A percentile compares a stretch with the other conserved stretches of the same genome.
These are phyloP conservation scores for Pongo pygmaeus DNA, from an alignment of 2,113 vertebrate genomes.

Conservation along the genomic window DNA sequence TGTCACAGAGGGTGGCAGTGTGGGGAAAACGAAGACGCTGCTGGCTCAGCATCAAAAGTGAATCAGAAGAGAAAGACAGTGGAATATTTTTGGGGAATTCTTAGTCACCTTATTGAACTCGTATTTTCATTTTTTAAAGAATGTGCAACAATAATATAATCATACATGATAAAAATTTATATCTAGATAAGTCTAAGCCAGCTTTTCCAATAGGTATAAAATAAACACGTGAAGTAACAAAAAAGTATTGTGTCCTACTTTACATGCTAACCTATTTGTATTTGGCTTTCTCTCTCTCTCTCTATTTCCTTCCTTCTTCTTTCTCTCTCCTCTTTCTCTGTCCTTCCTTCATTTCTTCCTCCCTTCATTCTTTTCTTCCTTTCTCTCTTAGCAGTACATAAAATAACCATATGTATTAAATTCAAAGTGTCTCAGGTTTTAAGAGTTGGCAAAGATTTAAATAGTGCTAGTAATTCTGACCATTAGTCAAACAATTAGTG, in stretches of 20 bases:
- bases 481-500: neutral
- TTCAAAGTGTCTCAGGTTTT: neutral
- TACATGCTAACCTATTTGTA: neutral
- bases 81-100: neutral
- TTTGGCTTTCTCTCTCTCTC: rapidly evolving
- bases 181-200: neutral
- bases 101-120: neutral
- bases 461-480: neutral
- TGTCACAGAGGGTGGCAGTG: rapidly evolving
- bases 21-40: neutral
- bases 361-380: neutral
- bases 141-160: neutral
- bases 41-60: neutral
- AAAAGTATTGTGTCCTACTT: no score
- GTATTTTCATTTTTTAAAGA: neutral
- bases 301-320: rapidly evolving
- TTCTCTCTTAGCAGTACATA: neutral
- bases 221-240: neutral
- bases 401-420: neutral
- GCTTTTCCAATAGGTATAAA: neutral
- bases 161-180: neutral
- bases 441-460: neutral
- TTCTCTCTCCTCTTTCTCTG: rapidly evolving
- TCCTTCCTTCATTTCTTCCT: rapidly evolving
- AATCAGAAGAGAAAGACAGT: neutral